Percentiles rank a stretch among this genome's conserved stretches.
Conservation (phyloP, 2,888 invertebrate species). For the Athalia cordata region DNA sequence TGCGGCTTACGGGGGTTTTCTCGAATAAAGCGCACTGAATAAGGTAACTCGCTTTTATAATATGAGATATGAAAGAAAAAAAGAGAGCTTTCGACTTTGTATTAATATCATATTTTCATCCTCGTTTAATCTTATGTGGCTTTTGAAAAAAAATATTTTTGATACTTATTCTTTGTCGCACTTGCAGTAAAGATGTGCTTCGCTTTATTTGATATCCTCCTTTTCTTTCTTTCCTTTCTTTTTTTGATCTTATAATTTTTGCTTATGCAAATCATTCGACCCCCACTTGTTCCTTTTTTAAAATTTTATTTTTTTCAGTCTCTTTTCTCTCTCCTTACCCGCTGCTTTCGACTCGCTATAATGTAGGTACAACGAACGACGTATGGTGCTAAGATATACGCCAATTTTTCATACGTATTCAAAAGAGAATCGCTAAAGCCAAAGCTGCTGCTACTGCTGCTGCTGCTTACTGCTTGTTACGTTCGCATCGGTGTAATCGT, state of each 20-base stretch:
- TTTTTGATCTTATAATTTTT: slow-evolving; percentile 1
- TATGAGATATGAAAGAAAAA: no score
- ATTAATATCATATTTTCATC: not conserved
- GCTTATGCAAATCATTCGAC: slow-evolving; percentile 36
- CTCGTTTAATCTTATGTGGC: not conserved
- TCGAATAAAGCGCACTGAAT: not conserved
- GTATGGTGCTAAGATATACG: not conserved
- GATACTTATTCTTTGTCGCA: no score
- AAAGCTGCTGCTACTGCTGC: slow-evolving; percentile 26
- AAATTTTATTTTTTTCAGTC: not conserved
- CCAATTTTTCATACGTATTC: not conserved
- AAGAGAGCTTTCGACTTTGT: not conserved
- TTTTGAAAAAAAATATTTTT: no score
- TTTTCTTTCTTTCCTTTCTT: slow-evolving; percentile 3
- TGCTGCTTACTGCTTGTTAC: slow-evolving; percentile 22
- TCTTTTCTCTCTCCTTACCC: slow-evolving; percentile 7
- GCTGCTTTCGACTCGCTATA: slow-evolving; percentile 39
- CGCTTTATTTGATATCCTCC: slow-evolving; percentile 9
- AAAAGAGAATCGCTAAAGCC: not conserved
- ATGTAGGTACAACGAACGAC: slow-evolving; percentile 18
- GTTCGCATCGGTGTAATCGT: slow-evolving; percentile 27
- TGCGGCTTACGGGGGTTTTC: not conserved
- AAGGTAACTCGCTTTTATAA: no score
- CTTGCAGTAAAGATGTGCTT: not conserved
- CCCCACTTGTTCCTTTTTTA: slow-evolving; percentile 32